phyloP scores from a whole-genome alignment of 2,888 invertebrate species.

The Caenorhabditis drosophilae region DNA sequence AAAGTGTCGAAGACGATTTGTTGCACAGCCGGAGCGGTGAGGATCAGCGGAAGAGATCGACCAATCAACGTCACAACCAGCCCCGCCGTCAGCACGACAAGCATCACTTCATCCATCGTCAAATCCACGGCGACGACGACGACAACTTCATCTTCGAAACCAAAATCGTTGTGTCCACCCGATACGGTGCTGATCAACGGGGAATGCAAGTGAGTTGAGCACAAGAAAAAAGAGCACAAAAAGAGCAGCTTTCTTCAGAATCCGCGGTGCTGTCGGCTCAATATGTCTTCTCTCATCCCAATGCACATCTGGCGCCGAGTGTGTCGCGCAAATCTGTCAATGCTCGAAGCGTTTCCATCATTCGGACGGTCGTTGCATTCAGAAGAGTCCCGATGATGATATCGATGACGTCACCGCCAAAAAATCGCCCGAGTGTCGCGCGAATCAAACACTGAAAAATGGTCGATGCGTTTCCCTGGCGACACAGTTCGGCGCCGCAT shows the following conservation, averaged over 20 bases:
- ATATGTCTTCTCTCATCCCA: slow-evolving; percentile 53
- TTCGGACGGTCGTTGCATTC: slow-evolving; percentile 41
- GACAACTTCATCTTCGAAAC: slow-evolving; percentile 6
- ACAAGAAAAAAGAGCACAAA: too few relatives aligned
- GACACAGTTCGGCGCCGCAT: slow-evolving; percentile 45
- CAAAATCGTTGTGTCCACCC: slow-evolving; percentile 45
- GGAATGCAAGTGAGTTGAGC: slow-evolving; percentile 55
- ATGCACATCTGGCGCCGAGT: slow-evolving; percentile 54
- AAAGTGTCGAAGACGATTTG: slow-evolving; percentile 55
- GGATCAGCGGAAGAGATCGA: slow-evolving; percentile 22
- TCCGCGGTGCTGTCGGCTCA: slow-evolving; percentile 54
- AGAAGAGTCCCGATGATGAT: slow-evolving; percentile 16
- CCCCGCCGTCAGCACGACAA: not conserved
- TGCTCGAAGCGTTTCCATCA: slow-evolving; percentile 45
- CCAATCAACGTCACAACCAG: slow-evolving; percentile 5
- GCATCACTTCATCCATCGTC: slow-evolving; percentile 2
- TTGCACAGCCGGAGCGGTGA: slow-evolving; percentile 42
- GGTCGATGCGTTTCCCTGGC: slow-evolving; percentile 1
- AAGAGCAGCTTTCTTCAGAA: too few relatives aligned
- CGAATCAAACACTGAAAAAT: slow-evolving; percentile 10
- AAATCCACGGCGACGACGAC: not conserved
- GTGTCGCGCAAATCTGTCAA: slow-evolving; percentile 46
- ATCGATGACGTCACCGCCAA: slow-evolving; percentile 12
- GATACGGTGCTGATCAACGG: slow-evolving; percentile 52
- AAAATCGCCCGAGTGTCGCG: slow-evolving; percentile 2